Percentiles rank a stretch among this genome's conserved stretches.
phyloP scores from a whole-genome alignment of 2,113 vertebrate species.

The Nymphicus hollandicus region DNA sequence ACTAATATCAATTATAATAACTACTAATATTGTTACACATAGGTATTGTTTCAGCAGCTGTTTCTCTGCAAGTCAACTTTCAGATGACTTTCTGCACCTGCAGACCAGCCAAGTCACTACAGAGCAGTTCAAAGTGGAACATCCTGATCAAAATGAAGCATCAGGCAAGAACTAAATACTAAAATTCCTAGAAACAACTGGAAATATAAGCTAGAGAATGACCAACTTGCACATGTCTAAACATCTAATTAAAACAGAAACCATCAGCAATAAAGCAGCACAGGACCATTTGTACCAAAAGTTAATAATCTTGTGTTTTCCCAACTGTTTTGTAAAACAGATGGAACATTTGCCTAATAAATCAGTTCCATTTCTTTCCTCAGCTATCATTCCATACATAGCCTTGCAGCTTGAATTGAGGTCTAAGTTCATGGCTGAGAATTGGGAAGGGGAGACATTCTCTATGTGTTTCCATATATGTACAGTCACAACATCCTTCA shows the following conservation, averaged over 20 bases:
- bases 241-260: background rate
- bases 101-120: background rate
- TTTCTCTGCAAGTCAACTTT: background rate
- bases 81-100: background rate
- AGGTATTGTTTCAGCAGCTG: background rate
- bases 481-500: background rate
- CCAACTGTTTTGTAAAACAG: background rate
- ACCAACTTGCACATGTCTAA: background rate
- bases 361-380: background rate
- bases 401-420: background rate
- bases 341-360: background rate
- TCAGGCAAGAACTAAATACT: background rate
- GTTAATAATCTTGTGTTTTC: background rate
- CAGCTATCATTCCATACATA: background rate
- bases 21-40: background rate
- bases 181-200: background rate
- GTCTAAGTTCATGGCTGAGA: background rate
- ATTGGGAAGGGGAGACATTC: background rate
- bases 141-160: background rate
- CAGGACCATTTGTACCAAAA: background rate
- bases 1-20: background rate
- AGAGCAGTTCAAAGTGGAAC: background rate
- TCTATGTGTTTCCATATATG: background rate
- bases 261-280: background rate
- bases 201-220: background rate